These are phyloP conservation scores for Mus musculus DNA, from an alignment of 2,113 vertebrate genomes.

Conservation along the genomic window DNA sequence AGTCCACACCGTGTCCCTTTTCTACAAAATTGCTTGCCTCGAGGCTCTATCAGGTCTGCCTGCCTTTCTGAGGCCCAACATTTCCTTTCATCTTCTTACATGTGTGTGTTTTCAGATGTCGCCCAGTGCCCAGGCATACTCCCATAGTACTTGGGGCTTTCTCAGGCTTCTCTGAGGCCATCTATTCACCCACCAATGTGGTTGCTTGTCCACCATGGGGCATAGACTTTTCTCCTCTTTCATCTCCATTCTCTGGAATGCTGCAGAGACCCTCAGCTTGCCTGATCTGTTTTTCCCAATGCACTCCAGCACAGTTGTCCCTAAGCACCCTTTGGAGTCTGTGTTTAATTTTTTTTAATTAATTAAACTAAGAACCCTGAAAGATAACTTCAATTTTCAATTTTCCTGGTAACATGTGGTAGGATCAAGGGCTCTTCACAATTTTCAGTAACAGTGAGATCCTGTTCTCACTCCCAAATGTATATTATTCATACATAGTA, in stretches of 20 bases:
- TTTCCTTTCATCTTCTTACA: not conserved
- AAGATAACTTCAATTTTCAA: not conserved
- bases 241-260: not conserved
- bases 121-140: not conserved
- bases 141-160: not conserved
- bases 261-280: not conserved
- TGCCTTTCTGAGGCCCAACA: not conserved
- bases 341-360: not conserved
- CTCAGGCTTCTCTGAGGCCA: not conserved
- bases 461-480: not conserved
- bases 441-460: not conserved
- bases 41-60: not conserved
- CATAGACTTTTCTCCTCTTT: not conserved
- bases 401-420: not conserved
- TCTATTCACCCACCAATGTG: not conserved
- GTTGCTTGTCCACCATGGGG: not conserved
- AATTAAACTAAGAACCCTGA: not conserved
- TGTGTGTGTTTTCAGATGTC: not conserved
- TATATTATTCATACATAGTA: not conserved
- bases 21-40: not conserved
- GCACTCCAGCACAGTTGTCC: not conserved
- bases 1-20: not conserved
- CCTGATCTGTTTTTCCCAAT: not conserved
- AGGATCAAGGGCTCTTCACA: not conserved
- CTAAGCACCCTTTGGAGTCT: not conserved